Evolutionary conservation across 2,888 invertebrate species (phyloP).

Genomic region (Tinea trinotella): DNA sequence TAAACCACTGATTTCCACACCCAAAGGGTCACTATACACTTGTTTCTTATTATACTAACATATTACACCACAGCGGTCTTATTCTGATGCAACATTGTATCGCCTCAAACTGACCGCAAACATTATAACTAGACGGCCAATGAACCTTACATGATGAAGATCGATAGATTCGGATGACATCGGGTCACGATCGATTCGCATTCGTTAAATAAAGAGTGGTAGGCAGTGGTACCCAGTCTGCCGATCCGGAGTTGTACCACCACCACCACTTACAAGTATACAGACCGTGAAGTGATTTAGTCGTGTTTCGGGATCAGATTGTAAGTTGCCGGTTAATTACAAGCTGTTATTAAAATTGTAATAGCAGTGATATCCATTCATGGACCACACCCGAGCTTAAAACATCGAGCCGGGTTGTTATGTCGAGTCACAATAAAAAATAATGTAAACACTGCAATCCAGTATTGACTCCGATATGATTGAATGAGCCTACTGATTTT

Average conservation of each 20-base stretch:
- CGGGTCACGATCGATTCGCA: conserved; percentile 14
- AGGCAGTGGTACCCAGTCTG: no score
- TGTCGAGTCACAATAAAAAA: no score
- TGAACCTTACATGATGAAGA: conserved; percentile 17
- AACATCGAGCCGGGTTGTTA: no score
- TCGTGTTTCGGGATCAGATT: no score
- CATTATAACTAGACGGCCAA: conserved; percentile 36
- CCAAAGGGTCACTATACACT: conserved; percentile 1
- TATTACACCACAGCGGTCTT: conserved; percentile 11
- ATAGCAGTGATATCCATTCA: no score
- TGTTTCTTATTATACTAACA: conserved; percentile 11
- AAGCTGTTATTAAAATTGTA: no score
- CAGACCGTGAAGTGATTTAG: no score
- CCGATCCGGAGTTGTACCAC: no score
- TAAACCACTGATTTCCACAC: neutral
- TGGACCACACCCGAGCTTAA: no score
- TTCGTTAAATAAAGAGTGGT: no score
- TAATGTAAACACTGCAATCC: neutral
- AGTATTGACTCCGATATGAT: conserved; percentile 1
- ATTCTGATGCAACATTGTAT: conserved; percentile 40
- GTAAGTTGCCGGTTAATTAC: no score
- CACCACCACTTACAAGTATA: no score
- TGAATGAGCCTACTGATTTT: neutral
- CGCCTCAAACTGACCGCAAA: conserved; percentile 33
- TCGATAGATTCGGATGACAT: conserved; percentile 13